Percentiles rank a stretch among this genome's conserved stretches.
Evolutionary conservation across 1,140 invertebrate species (phyloP).

Genomic region (Ylistrum balloti): DNA sequence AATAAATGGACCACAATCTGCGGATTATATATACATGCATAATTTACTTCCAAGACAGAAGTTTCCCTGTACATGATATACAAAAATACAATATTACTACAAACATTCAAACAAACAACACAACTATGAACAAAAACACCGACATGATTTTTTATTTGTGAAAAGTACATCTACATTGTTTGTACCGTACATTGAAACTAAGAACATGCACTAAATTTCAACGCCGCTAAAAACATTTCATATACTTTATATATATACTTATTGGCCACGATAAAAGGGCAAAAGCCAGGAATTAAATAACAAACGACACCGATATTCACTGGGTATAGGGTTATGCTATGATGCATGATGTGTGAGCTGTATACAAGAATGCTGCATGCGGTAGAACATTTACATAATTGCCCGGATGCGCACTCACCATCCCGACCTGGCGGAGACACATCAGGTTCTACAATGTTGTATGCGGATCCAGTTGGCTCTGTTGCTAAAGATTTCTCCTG

Average conservation of each 20-base stretch:
- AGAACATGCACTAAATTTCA: neutral
- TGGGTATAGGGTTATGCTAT: neutral
- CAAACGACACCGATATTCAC: neutral
- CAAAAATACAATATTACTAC: neutral
- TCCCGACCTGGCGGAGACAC: neutral
- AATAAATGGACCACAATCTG: neutral
- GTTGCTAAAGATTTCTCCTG: neutral
- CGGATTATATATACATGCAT: neutral
- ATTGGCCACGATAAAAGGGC: neutral
- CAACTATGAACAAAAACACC: too few relatives aligned
- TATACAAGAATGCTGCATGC: slow-evolving; percentile 2
- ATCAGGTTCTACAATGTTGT: neutral
- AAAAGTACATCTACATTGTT: too few relatives aligned
- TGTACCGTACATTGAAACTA: too few relatives aligned
- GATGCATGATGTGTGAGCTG: neutral
- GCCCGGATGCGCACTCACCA: neutral
- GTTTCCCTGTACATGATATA: neutral
- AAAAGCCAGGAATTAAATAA: neutral
- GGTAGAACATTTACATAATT: neutral
- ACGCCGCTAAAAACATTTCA: neutral
- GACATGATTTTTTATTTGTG: too few relatives aligned
- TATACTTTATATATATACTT: neutral
- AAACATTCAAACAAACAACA: too few relatives aligned
- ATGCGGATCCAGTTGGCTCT: neutral
- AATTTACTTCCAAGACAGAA: neutral